A percentile compares a stretch with the other conserved stretches of the same genome.
Evolutionary conservation across 2,888 invertebrate species (phyloP).

Genomic region (Melipona beecheii): DNA sequence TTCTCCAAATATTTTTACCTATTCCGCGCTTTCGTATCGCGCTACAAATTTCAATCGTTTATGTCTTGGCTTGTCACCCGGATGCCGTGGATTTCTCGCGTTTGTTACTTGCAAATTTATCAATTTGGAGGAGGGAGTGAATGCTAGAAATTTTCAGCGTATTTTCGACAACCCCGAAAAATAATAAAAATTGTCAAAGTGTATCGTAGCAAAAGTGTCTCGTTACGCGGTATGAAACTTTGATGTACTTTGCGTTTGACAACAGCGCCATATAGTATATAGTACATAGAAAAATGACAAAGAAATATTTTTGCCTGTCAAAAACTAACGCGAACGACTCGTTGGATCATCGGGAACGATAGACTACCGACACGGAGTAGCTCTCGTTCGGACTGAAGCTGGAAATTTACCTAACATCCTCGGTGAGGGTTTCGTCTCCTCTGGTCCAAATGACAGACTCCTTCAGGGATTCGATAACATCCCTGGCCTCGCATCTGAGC

Average conservation of each 20-base stretch:
- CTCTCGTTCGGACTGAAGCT: background rate
- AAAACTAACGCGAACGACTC: no score
- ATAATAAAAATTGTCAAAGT: no score
- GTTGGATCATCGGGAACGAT: no score
- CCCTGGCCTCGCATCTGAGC: constrained; percentile 85
- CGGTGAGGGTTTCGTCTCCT: constrained; percentile 85
- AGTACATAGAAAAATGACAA: no score
- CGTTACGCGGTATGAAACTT: no score
- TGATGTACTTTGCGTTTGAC: no score
- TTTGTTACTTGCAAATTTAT: background rate
- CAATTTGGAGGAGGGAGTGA: background rate
- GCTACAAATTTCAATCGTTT: background rate
- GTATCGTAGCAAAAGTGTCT: no score
- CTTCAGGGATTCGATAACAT: constrained; percentile 82
- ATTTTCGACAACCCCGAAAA: background rate
- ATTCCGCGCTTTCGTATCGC: background rate
- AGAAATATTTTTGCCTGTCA: no score
- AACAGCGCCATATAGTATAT: no score
- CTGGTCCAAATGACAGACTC: constrained; percentile 86
- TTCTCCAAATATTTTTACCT: background rate
- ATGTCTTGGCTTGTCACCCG: background rate
- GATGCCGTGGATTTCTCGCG: background rate
- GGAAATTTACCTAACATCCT: constrained; percentile 85
- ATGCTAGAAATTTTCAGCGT: background rate
- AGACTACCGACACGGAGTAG: background rate